phyloP scores from a whole-genome alignment of 2,888 invertebrate species.

The Galerucella pusilla region DNA sequence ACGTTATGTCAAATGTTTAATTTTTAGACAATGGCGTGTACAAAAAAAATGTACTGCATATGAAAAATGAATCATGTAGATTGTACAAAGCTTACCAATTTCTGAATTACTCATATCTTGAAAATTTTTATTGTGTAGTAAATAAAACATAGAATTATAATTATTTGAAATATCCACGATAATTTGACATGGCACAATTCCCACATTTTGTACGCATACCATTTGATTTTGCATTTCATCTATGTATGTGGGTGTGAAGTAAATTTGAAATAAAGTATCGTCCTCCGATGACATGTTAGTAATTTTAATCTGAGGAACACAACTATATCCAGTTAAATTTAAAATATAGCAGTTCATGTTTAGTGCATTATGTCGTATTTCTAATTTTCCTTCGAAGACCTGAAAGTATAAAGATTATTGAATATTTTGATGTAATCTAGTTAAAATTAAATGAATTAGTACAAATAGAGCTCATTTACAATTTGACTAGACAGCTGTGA shows the following conservation, averaged over 20 bases:
- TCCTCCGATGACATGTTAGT: slow-evolving; percentile 48
- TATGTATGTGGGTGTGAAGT: slow-evolving; percentile 60
- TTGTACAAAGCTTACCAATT: slow-evolving; percentile 15
- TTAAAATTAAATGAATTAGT: too few relatives aligned
- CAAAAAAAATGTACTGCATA: too few relatives aligned
- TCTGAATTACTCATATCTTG: slow-evolving; percentile 3
- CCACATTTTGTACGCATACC: slow-evolving; percentile 61
- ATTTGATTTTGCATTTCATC: slow-evolving; percentile 45
- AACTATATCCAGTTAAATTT: slow-evolving; percentile 63
- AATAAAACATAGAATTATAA: slow-evolving; percentile 40
- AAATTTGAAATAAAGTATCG: slow-evolving; percentile 51
- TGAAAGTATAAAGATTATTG: slow-evolving; percentile 54
- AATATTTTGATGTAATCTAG: slow-evolving; percentile 14
- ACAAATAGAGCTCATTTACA: too few relatives aligned
- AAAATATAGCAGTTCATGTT: slow-evolving; percentile 48
- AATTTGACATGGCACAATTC: slow-evolving; percentile 61
- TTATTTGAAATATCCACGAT: slow-evolving; percentile 61
- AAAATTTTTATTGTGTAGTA: slow-evolving; percentile 29
- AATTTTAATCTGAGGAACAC: slow-evolving; percentile 64
- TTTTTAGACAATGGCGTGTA: too few relatives aligned
- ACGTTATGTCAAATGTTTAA: too few relatives aligned
- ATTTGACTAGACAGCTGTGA: not conserved
- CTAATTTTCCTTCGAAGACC: slow-evolving; percentile 41
- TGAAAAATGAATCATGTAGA: too few relatives aligned
- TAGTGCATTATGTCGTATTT: slow-evolving; percentile 44